Percentiles rank a stretch among this genome's conserved stretches.
These are phyloP conservation scores for Mustela lutreola DNA, from an alignment of 2,113 vertebrate genomes.

Conservation along the genomic window DNA sequence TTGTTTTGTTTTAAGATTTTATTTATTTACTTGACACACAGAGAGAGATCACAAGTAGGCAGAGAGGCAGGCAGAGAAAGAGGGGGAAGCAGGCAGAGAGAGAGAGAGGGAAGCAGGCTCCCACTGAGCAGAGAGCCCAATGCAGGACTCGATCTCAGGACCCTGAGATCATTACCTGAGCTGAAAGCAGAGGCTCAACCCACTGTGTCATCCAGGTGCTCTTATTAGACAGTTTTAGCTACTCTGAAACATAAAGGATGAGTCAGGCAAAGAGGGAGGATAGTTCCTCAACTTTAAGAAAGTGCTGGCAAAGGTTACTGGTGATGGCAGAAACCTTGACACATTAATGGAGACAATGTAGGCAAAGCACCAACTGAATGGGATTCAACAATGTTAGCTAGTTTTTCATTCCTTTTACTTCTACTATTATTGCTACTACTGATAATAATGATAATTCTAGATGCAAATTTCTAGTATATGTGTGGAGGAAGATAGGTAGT, in stretches of 20 bases:
- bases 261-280: background rate
- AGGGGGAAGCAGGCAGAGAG: too few relatives aligned
- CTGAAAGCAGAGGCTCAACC: too few relatives aligned
- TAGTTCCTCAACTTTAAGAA: background rate
- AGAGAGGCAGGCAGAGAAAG: too few relatives aligned
- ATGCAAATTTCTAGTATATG: background rate
- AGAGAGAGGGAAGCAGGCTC: too few relatives aligned
- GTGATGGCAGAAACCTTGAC: background rate
- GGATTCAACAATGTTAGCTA: background rate
- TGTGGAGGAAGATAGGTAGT: background rate
- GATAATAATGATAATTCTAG: background rate
- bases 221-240: background rate
- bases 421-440: background rate
- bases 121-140: too few relatives aligned
- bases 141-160: too few relatives aligned
- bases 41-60: too few relatives aligned
- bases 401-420: background rate
- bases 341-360: background rate
- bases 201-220: too few relatives aligned
- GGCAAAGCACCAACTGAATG: background rate
- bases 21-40: too few relatives aligned
- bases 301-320: background rate
- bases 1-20: too few relatives aligned
- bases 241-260: background rate
- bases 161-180: too few relatives aligned